Evolutionary conservation across 1,140 invertebrate species (phyloP).

Genomic region (Cherax destructor): DNA sequence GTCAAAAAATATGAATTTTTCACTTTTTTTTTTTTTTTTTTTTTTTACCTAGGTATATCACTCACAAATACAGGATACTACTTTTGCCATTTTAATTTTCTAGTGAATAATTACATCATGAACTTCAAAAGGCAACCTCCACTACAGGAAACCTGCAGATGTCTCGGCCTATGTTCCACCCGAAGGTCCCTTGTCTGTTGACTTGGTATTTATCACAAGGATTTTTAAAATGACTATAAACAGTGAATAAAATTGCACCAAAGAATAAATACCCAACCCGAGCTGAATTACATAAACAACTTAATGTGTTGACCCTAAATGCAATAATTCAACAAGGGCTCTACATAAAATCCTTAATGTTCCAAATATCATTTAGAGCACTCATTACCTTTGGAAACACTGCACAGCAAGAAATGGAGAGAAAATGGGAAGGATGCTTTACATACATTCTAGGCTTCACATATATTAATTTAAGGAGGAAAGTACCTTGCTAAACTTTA

Average conservation of each 20-base stretch:
- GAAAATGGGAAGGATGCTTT: too few species aligned
- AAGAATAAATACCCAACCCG: constrained; percentile 5
- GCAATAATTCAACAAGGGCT: too few species aligned
- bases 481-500: not conserved
- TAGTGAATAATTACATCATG: not conserved
- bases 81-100: not conserved
- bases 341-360: too few species aligned
- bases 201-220: not conserved
- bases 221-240: not conserved
- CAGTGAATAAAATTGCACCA: constrained; percentile 7
- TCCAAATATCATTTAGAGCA: too few species aligned
- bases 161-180: not conserved
- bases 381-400: too few species aligned
- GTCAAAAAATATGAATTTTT: not conserved
- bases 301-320: not conserved
- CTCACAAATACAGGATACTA: not conserved
- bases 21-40: not conserved
- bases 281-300: not conserved
- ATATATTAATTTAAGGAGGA: not conserved
- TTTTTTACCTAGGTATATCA: not conserved
- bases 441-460: not conserved
- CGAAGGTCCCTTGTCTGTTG: not conserved
- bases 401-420: too few species aligned
- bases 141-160: not conserved
- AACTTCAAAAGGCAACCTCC: not conserved